phyloP scores from a whole-genome alignment of 2,797 vertebrate species.

The Spea hammondii region DNA sequence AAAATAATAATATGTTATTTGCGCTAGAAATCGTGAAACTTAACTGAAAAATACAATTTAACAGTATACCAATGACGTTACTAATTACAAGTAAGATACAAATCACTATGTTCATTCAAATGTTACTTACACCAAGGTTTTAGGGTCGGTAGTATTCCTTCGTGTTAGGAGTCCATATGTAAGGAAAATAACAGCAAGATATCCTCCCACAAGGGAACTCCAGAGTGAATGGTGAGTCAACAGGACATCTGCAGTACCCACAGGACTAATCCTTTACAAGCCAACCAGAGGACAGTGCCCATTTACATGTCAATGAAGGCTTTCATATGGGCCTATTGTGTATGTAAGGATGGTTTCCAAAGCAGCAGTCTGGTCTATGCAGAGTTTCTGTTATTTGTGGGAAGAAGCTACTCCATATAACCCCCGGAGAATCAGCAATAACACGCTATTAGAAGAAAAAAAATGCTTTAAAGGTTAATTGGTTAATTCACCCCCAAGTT shows the following conservation, averaged over 20 bases:
- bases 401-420: slow-evolving; percentile 31
- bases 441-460: neutral
- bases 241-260: slow-evolving; percentile 40
- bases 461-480: too few species aligned
- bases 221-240: neutral
- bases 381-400: slow-evolving; percentile 29
- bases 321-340: slow-evolving; percentile 45
- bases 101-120: neutral
- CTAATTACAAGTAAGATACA: too few species aligned
- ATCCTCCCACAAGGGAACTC: slow-evolving; percentile 10
- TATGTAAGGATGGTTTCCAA: slow-evolving; percentile 35
- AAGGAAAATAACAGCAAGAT: slow-evolving; percentile 5
- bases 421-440: neutral
- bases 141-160: neutral
- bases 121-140: slow-evolving; percentile 30
- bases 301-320: slow-evolving; percentile 49
- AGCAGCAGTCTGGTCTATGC: slow-evolving; percentile 41
- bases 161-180: neutral
- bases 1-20: too few species aligned
- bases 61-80: too few species aligned
- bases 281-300: slow-evolving; percentile 22
- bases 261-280: slow-evolving; percentile 36
- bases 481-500: too few species aligned
- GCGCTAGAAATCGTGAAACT: too few species aligned
- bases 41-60: too few species aligned